Evolutionary conservation across 2,797 vertebrate species (phyloP).

Genomic region (Alauda arvensis): DNA sequence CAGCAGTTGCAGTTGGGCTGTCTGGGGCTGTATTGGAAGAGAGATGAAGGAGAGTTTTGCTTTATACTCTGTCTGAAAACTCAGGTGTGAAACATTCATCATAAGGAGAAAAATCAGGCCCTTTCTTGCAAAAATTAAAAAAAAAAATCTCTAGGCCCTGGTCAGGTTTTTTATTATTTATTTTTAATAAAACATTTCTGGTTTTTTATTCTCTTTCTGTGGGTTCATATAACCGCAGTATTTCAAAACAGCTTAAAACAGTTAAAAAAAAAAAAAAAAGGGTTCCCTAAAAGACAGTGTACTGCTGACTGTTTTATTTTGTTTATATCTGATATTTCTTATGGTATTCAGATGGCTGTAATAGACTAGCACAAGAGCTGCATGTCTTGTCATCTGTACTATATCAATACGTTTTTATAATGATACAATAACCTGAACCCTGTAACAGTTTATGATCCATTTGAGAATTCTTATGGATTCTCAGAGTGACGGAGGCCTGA

Average conservation of each 20-base stretch:
- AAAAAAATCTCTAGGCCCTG: neutral
- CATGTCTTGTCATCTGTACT: conserved; percentile 66
- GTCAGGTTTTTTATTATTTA: neutral
- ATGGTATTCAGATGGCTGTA: conserved; percentile 28
- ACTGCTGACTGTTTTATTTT: conserved; percentile 45
- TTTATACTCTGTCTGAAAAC: neutral
- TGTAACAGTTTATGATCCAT: conserved; percentile 75
- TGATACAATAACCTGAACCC: conserved; percentile 75
- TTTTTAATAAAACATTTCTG: neutral
- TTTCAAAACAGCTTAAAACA: neutral
- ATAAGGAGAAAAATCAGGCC: neutral
- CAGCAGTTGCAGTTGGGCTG: neutral
- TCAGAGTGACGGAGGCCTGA: conserved; percentile 68
- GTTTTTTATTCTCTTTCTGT: neutral
- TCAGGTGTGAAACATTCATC: neutral
- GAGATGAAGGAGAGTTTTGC: neutral
- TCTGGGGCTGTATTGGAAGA: neutral
- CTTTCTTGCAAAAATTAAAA: neutral
- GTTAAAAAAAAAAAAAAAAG: neutral
- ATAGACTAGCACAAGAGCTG: conserved; percentile 33
- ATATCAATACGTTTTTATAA: conserved; percentile 76
- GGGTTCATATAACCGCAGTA: neutral
- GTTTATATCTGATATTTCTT: conserved; percentile 34
- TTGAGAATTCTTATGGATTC: conserved; percentile 77
- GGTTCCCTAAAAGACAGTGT: conserved; percentile 13